Evolutionary conservation across 2,113 vertebrate genomes (phyloP), one percentile per base, ranked within the genome.

Genomic region (Myrmecophaga tridactyla): DNA sequence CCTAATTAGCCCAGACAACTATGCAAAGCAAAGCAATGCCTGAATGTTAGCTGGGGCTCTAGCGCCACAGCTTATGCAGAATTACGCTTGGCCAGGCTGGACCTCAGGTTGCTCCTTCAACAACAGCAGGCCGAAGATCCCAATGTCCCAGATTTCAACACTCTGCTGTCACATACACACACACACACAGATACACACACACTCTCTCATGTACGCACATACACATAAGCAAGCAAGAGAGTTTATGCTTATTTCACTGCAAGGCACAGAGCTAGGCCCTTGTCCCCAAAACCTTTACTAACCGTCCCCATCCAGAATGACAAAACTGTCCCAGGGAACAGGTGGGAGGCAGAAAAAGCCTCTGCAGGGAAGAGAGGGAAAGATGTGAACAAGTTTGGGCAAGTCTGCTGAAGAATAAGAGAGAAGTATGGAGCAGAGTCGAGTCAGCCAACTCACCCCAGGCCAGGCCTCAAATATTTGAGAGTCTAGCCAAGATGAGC

Each of bases 121-220:
- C 65, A 36, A 7, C 31, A 31, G 62, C 51, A 56, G 62, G 20
- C 8, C 77, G 31, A 72, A 34, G 43, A 53, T 39, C 43, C 48
- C 9, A n/a, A 15, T 27, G 72, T 48, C 10, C 75, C 67, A 82
- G 43, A 43, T 43, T 53, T 62, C 34, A 62, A 51, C 48, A 51
- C 48, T 12, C 14, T 12, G 58, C 65, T 8, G 1, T n/a, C 15
- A 27, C 48, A 63, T 7, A 18, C 39, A 43, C 39, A 62, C 18
- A 48, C 8, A 13, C 11, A 34, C 63, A 60, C 9, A 12, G 1
- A 11, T 3, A 13, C 6, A 7, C 13, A 0, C 1, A 11, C n/a
- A 31, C 3, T 58, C 56, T 21, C 56, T 23, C 20, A 20, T 20
- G 18, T 25, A 21, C 4, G 15, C 4, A 13, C 6, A 13, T 7